Evolutionary conservation across 53 echinoderm and acorn worm genomes (phyloP), one percentile per base, ranked within the genome.

Genomic region (Arbacia lixula): DNA sequence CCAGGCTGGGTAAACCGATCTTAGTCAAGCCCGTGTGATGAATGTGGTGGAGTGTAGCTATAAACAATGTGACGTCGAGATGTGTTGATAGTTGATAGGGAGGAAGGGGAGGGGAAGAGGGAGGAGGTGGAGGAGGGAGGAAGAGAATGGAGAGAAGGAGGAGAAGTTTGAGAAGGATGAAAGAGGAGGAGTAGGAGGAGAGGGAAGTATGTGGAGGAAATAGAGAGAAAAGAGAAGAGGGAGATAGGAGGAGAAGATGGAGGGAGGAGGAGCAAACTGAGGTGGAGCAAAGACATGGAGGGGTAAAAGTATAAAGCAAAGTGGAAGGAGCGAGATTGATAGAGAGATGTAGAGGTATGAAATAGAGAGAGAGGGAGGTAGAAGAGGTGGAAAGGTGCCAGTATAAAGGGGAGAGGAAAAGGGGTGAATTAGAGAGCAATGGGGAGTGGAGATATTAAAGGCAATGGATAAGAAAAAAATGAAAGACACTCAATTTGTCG

Each of bases 21-120:
- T 53, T 53, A 29, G 42, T 52, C 42, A 27, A 74, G 74, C 74
- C 20, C 42, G 74, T 36, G 60, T 77, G 77, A 77, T 77, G 77
- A 77, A 77, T 77, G 77, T 58, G 58, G 56, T 77, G 41, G 33
- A 55, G 77, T 77, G 77, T 56, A 77, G 77, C 77, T 58, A 77
- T 77, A 77, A 77, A 77, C 77, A 77, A 77, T 57, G 28, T 77
- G 77, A 77, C 77, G 58, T 56, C 37, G 32, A 37, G 77, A 39
- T 60, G 58, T 36, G 77, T 57, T 77, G 77, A 77, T 17, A 5
- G 12, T 10, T 46, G 6, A 10, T 46, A 10, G 46, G 8, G 8
- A 46, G 46, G 46, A 46, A 10, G 46, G 46, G 46, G 46, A 14
- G 46, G 46, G 46, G 46, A 14, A 14, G 46, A 14, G 46, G 46